Conservation (phyloP, 2,888 invertebrate species). For the Drosophila longiperda region DNA sequence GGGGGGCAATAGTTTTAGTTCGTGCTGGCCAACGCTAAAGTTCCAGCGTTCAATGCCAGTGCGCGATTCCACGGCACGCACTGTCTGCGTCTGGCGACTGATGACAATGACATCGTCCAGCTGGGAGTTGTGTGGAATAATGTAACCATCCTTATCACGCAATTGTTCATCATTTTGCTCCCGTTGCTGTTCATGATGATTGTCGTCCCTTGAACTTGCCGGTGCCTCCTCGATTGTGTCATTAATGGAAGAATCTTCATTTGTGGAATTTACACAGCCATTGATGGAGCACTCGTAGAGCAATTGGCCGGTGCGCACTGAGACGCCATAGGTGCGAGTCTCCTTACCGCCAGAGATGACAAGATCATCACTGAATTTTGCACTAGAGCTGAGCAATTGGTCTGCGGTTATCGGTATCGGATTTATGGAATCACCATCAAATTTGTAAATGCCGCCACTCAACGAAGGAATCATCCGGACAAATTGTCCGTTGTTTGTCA, state of each 20-base stretch:
- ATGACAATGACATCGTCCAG: conserved; percentile 89
- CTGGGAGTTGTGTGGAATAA: conserved; percentile 78
- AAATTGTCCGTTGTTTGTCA: conserved; percentile 93
- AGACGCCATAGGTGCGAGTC: conserved; percentile 93
- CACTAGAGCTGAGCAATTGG: conserved; percentile 93
- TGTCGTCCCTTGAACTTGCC: conserved; percentile 9
- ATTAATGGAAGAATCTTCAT: conserved; percentile 79
- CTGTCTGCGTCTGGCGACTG: conserved; percentile 93
- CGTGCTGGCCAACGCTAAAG: conserved; percentile 96
- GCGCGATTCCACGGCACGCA: conserved; percentile 94
- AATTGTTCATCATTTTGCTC: conserved; percentile 44
- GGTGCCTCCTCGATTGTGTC: conserved; percentile 49
- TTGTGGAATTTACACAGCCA: conserved; percentile 90
- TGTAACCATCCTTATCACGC: conserved; percentile 53
- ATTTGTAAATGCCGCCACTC: conserved; percentile 95
- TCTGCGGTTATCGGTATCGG: conserved; percentile 95
- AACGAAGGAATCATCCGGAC: conserved; percentile 96
- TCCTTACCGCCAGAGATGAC: conserved; percentile 96
- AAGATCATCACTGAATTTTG: conserved; percentile 93
- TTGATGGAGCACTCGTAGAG: conserved; percentile 92
- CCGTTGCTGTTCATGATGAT: conserved; percentile 2
- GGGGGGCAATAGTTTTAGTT: conserved; percentile 88
- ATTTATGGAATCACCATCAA: conserved; percentile 95
- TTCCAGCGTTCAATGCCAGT: conserved; percentile 97
- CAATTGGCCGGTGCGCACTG: conserved; percentile 89